A percentile compares a stretch with the other conserved stretches of the same genome.
Conservation (phyloP, 2,888 invertebrate genomes). For the Chamaedrilus cognettii region DNA sequence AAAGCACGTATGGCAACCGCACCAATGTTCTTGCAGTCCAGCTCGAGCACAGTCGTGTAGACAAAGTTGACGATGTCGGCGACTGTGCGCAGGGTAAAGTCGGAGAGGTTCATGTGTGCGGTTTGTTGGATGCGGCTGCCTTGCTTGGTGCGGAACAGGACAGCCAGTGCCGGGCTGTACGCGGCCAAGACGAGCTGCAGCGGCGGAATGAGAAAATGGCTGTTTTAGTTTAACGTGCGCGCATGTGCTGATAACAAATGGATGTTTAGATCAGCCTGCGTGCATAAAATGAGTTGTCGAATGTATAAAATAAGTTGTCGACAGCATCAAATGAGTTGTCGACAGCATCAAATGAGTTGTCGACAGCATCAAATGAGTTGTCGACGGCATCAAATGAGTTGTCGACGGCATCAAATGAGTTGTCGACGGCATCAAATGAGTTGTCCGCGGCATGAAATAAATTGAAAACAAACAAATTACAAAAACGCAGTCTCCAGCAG, state of each 20-base stretch:
- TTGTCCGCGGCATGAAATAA: background rate
- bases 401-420: too few relatives aligned
- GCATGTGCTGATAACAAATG: too few relatives aligned
- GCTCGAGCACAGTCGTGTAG: conserved; percentile 24
- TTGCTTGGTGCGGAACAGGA: conserved; percentile 18
- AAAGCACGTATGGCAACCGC: too few relatives aligned
- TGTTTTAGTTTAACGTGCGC: too few relatives aligned
- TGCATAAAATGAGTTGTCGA: too few relatives aligned
- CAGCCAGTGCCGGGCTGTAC: conserved; percentile 21
- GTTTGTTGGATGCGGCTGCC: conserved; percentile 1
- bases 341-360: too few relatives aligned
- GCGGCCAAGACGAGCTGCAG: conserved; percentile 22
- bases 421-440: background rate
- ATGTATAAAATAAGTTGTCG: background rate
- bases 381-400: too few relatives aligned
- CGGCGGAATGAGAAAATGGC: too few relatives aligned
- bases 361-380: too few relatives aligned
- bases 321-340: too few relatives aligned
- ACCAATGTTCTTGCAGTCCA: conserved; percentile 16
- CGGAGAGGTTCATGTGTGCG: conserved; percentile 23
- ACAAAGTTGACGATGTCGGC: conserved; percentile 25
- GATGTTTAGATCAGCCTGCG: too few relatives aligned
- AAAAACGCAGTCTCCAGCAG: background rate
- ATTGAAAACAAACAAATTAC: background rate
- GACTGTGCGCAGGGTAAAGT: conserved; percentile 17